phyloP scores from a whole-genome alignment of 2,888 invertebrate species.

The Erebia ligea region DNA sequence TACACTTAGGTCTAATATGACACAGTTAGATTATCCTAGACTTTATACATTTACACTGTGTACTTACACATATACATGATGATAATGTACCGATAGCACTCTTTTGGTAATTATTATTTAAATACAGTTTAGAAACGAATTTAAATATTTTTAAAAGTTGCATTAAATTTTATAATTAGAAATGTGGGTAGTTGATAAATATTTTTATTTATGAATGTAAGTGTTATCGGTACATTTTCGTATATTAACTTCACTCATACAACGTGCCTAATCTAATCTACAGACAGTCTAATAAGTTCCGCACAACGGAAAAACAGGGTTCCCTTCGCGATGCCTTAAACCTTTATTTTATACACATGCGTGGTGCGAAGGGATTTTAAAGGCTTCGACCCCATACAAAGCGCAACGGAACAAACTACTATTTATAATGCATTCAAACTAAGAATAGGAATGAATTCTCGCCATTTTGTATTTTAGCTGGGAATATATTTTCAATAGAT shows the following conservation, averaged over 20 bases:
- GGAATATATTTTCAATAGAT: no score
- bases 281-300: conserved; percentile 79
- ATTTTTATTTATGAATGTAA: conserved; percentile 14
- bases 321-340: conserved; percentile 69
- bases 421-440: no score
- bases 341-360: conserved; percentile 68
- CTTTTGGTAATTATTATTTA: not conserved
- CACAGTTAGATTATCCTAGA: conserved; percentile 80
- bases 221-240: conserved; percentile 54
- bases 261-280: conserved; percentile 75
- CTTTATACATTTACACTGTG: conserved; percentile 78
- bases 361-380: conserved; percentile 62
- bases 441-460: no score
- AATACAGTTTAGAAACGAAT: conserved; percentile 1
- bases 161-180: not conserved
- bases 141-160: not conserved
- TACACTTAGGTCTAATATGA: conserved; percentile 81
- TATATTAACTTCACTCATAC: conserved; percentile 67
- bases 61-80: conserved; percentile 79
- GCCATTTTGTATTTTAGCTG: no score
- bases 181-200: conserved; percentile 24
- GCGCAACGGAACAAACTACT: not conserved
- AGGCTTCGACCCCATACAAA: not conserved
- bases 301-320: conserved; percentile 79
- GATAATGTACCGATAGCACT: conserved; percentile 51